A percentile compares a stretch with the other conserved stretches of the same genome.
These are phyloP conservation scores for Apocheima hispidaria DNA, from an alignment of 2,888 invertebrate species.

Conservation along the genomic window DNA sequence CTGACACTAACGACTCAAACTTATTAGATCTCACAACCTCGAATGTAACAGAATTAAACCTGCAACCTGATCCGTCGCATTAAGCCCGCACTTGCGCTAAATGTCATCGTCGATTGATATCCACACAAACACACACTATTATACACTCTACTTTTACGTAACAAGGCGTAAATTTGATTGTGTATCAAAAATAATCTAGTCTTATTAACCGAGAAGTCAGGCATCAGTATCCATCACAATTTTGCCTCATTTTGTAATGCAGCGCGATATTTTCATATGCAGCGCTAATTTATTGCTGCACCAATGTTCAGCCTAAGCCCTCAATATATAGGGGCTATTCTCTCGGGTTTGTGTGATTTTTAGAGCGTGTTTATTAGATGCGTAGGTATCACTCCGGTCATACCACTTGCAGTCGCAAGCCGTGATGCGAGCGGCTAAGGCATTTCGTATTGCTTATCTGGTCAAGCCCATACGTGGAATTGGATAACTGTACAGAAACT, in stretches of 20 bases:
- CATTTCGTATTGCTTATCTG: conserved; percentile 28
- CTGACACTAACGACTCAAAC: conserved; percentile 1
- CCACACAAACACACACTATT: conserved; percentile 39
- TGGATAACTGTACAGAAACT: conserved; percentile 18
- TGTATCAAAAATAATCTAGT: conserved; percentile 61
- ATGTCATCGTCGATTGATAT: conserved; percentile 59
- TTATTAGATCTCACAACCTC: conserved; percentile 19
- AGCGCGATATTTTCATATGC: conserved; percentile 76
- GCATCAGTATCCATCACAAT: conserved; percentile 85
- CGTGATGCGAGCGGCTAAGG: conserved; percentile 19
- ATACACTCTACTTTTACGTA: conserved; percentile 42
- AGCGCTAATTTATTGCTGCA: conserved; percentile 55
- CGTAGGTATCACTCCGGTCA: conserved; percentile 61
- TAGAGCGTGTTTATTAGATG: conserved; percentile 57
- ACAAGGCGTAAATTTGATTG: conserved; percentile 43
- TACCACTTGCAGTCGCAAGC: conserved; percentile 62
- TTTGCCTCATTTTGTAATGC: conserved; percentile 83
- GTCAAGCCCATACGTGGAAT: conserved; percentile 30
- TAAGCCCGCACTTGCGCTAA: conserved; percentile 44
- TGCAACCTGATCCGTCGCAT: conserved; percentile 24
- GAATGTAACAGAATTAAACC: conserved; percentile 25
- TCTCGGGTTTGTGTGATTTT: conserved; percentile 38
- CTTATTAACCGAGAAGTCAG: conserved; percentile 79
- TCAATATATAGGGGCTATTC: conserved; percentile 51
- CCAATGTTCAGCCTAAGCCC: conserved; percentile 46